Conservation (phyloP, 2,888 invertebrate species). For the Laspeyria flexula region DNA sequence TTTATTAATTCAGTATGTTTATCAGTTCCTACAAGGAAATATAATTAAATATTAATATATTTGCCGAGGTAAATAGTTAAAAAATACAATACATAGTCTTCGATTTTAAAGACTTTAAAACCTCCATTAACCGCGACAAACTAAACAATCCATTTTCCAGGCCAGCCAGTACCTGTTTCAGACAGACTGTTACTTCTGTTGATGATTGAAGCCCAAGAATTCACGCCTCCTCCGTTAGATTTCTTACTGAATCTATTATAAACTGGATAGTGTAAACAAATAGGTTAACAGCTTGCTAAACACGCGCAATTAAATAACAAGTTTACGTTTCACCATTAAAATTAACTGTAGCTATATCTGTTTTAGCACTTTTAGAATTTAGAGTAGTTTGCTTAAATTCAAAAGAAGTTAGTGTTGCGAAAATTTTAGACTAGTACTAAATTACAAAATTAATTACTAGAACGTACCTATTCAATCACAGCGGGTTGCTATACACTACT, state of each 20-base stretch:
- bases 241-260: constrained; percentile 24
- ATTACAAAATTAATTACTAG: too few relatives aligned
- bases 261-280: constrained; percentile 35
- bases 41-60: too few relatives aligned
- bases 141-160: constrained; percentile 7
- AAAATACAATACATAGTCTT: too few relatives aligned
- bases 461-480: too few relatives aligned
- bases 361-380: constrained; percentile 2
- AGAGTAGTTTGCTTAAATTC: not conserved
- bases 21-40: too few relatives aligned
- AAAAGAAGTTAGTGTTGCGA: too few relatives aligned
- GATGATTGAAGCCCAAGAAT: constrained; percentile 30
- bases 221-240: constrained; percentile 18
- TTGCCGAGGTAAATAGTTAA: too few relatives aligned
- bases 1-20: too few relatives aligned
- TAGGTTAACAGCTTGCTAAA: constrained; percentile 42
- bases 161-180: constrained; percentile 8
- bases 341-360: constrained; percentile 16
- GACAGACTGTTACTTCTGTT: constrained; percentile 1
- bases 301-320: constrained; percentile 38
- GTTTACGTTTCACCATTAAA: constrained; percentile 34
- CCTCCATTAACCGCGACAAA: constrained; percentile 3
- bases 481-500: too few relatives aligned
- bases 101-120: too few relatives aligned
- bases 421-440: too few relatives aligned